phyloP scores from a whole-genome alignment of 2,113 vertebrate species.

The Pristiophorus japonicus region DNA sequence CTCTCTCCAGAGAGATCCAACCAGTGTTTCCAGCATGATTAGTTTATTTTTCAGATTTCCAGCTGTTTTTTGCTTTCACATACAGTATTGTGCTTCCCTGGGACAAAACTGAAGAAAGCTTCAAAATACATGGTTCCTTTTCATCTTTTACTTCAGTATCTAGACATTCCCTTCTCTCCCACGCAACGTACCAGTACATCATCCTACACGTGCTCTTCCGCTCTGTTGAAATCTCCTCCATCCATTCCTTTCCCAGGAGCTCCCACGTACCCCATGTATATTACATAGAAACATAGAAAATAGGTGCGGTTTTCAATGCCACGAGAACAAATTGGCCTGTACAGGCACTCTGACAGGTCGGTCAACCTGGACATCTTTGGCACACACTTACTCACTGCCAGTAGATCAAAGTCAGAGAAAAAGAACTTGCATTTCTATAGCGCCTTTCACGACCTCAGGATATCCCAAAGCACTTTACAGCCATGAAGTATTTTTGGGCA shows the following conservation, averaged over 20 bases:
- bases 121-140: neutral
- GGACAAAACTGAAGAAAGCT: too few species aligned
- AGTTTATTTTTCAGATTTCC: too few species aligned
- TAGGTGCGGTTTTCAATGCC: neutral
- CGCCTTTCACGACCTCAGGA: too few species aligned
- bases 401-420: too few species aligned
- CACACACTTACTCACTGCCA: neutral
- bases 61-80: neutral
- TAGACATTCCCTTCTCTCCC: neutral
- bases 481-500: too few species aligned
- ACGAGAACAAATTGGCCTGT: neutral
- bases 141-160: neutral
- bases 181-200: neutral
- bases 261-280: neutral
- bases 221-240: neutral
- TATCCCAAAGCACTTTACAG: too few species aligned
- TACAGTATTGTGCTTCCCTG: neutral
- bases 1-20: too few species aligned
- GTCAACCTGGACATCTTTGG: neutral
- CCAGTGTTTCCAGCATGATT: too few species aligned
- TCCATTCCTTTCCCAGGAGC: neutral
- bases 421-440: too few species aligned
- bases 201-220: neutral
- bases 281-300: too few species aligned
- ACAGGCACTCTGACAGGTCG: neutral